Evolutionary conservation across 2,888 invertebrate species (phyloP).

Genomic region (Fissipunctia ypsillon): DNA sequence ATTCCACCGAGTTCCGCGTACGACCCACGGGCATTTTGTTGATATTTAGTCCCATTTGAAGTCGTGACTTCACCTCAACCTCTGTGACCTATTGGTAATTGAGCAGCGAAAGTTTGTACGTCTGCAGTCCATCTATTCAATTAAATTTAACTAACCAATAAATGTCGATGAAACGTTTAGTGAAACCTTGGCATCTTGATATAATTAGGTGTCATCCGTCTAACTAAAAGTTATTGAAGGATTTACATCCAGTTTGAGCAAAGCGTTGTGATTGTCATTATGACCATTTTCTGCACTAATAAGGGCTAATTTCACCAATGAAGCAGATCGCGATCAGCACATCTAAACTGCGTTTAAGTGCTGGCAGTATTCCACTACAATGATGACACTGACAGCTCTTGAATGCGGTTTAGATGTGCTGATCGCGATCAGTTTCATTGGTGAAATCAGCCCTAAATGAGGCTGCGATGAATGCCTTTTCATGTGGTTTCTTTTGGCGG

Average conservation of each 20-base stretch:
- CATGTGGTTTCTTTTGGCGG: neutral
- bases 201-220: too few species aligned
- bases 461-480: neutral
- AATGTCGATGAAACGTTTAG: constrained; percentile 1
- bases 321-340: too few species aligned
- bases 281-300: neutral
- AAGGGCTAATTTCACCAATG: neutral
- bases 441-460: neutral
- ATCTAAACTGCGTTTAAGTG: too few species aligned
- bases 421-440: neutral
- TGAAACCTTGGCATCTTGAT: constrained; percentile 9
- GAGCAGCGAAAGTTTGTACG: constrained; percentile 47
- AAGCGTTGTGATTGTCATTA: neutral
- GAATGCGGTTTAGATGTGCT: neutral
- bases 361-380: neutral
- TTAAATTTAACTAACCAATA: constrained; percentile 25
- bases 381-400: neutral
- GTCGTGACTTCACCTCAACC: constrained; percentile 43
- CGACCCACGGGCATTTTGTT: neutral
- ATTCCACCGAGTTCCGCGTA: neutral
- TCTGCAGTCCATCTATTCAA: constrained; percentile 20
- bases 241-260: neutral
- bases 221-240: neutral
- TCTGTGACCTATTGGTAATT: constrained; percentile 33
- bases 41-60: constrained; percentile 23